Evolutionary conservation across 92 coral and sea anemone species (phyloP), one percentile per base, ranked within the genome.

Genomic region (Pocillopora meandrina): DNA sequence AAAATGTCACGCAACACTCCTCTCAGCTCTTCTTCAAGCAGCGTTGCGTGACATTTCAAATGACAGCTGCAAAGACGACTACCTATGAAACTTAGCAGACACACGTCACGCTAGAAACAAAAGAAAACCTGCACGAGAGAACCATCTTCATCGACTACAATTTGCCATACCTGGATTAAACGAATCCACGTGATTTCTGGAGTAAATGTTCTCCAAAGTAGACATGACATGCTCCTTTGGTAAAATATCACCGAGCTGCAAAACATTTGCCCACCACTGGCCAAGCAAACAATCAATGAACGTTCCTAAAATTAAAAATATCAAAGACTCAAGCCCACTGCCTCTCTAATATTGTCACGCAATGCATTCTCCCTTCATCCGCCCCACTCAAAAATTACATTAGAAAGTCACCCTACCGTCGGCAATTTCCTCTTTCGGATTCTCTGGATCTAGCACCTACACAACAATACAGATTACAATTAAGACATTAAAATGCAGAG

Each of bases 211-310:
- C 19, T 61, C 15, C 55, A 95, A 87, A 15, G 95, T 88, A 34
- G 93, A 87, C 59, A 55, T 49, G 31, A 95, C 81, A 86, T 95
- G 93, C 15, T 91, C 95, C 61, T 85, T 68, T 12, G 92, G 95
- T 47, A 95, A 91, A 66, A 95, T 81, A 69, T 87, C 71, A 16
- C 97, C 98, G 13, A 95, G 84, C 5, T 95, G 95, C 82, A 95
- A 92, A 12, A 93, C 85, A 88, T 91, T 90, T 36, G 96, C 96
- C 98, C 98, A 95, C 98, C 98, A 95, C 89, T 95, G 98, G 61
- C 97, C 98, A 90, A 95, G 81, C 87, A 95, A 87, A 74, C 97
- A 93, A 88, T 95, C 98, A 16, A 95, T 88, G 86, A 92, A 95
- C 42, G 98, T 93, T 36, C 86, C 98, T 95, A 69, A 20, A 55